phyloP scores from a whole-genome alignment of 1,140 invertebrate genomes.

The Orchesella cincta region DNA sequence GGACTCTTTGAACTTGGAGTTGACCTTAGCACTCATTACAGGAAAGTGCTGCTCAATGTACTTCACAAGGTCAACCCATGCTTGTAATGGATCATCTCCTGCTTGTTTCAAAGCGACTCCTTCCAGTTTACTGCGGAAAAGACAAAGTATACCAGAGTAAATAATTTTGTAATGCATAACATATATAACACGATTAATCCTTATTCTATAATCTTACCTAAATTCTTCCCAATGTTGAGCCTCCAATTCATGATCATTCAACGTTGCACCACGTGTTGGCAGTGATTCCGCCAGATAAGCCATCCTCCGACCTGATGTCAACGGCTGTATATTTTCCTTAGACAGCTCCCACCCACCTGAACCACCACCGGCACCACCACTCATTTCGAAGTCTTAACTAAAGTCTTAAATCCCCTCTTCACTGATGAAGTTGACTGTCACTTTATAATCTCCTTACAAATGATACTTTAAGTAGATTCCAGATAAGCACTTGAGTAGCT shows the following conservation, averaged over 20 bases:
- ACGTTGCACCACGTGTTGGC: background rate
- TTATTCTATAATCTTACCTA: background rate
- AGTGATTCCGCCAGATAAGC: conserved; percentile 30
- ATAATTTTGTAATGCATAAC: background rate
- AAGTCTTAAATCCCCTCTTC: too few species aligned
- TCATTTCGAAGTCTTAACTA: too few species aligned
- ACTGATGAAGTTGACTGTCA: too few species aligned
- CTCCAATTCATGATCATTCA: background rate
- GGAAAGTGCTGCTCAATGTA: conserved; percentile 40
- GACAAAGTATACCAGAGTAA: background rate
- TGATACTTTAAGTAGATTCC: too few species aligned
- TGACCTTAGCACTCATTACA: background rate
- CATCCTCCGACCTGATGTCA: conserved; percentile 37
- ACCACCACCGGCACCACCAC: too few species aligned
- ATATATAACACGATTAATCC: too few species aligned
- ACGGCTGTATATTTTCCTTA: conserved; percentile 48
- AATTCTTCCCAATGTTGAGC: background rate
- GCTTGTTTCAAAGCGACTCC: conserved; percentile 3
- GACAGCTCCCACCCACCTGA: conserved; percentile 39
- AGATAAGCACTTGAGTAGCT: too few species aligned
- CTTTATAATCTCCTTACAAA: too few species aligned
- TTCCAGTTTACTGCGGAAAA: conserved; percentile 28
- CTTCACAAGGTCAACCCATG: conserved; percentile 22
- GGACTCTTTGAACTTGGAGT: background rate
- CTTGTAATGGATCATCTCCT: conserved; percentile 38